A percentile compares a stretch with the other conserved stretches of the same genome.
phyloP scores from a whole-genome alignment of 1,140 invertebrate species.

The Philopotamus ludificatus region DNA sequence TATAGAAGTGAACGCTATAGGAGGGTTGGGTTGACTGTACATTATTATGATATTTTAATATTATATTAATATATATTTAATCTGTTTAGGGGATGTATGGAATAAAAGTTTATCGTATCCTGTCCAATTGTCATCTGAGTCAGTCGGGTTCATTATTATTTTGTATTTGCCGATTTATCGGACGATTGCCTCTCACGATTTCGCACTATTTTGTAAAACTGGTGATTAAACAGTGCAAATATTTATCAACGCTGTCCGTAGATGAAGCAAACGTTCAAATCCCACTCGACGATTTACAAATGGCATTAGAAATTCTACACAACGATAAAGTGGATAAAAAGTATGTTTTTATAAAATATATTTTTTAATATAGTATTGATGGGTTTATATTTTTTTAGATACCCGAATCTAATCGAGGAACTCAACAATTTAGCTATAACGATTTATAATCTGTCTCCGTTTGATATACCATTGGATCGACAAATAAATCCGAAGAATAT shows the following conservation, averaged over 20 bases:
- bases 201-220: slow-evolving; percentile 47
- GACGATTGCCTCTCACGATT: slow-evolving; percentile 48
- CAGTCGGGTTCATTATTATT: slow-evolving; percentile 52
- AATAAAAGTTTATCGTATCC: slow-evolving; percentile 49
- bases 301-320: slow-evolving; percentile 51
- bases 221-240: slow-evolving; percentile 48
- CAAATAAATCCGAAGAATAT: slow-evolving; percentile 51
- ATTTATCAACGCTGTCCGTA: slow-evolving; percentile 45
- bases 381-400: not conserved
- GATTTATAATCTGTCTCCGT: slow-evolving; percentile 50
- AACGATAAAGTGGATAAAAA: slow-evolving; percentile 49
- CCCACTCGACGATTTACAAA: slow-evolving; percentile 53
- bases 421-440: slow-evolving; percentile 48
- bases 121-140: slow-evolving; percentile 48
- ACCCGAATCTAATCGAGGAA: slow-evolving; percentile 31
- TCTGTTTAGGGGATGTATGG: slow-evolving; percentile 51
- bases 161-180: slow-evolving; percentile 51
- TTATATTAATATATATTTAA: too few relatives aligned
- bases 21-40: too few relatives aligned
- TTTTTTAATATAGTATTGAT: not conserved
- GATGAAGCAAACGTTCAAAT: slow-evolving; percentile 43
- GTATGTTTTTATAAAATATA: slow-evolving; percentile 41
- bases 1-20: too few relatives aligned
- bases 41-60: not conserved
- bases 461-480: slow-evolving; percentile 50